These are phyloP conservation scores for Silurus asotus DNA, from an alignment of 2,113 vertebrate genomes.

Conservation along the genomic window DNA sequence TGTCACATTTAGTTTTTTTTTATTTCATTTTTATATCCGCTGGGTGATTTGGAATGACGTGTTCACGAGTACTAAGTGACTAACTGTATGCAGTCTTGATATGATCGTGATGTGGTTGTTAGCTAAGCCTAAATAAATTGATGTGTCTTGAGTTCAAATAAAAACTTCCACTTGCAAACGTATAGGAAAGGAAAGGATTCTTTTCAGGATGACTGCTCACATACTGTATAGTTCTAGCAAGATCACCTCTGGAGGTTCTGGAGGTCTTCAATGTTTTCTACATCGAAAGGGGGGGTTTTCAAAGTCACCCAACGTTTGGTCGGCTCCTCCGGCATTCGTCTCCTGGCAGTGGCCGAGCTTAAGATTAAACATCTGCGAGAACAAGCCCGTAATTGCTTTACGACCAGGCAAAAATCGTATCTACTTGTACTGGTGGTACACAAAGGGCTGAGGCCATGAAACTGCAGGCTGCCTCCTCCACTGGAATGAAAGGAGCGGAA, in stretches of 20 bases:
- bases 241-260: not conserved
- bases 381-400: conserved; percentile 87
- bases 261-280: not conserved
- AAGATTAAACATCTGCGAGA: conserved; percentile 81
- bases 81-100: not conserved
- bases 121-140: no score
- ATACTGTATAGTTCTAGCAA: not conserved
- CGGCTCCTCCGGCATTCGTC: conserved; percentile 4
- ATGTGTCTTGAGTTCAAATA: not conserved
- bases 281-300: not conserved
- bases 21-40: not conserved
- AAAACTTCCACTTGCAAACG: not conserved
- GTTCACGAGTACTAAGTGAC: not conserved
- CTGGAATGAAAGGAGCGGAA: conserved; percentile 75
- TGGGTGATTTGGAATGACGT: not conserved
- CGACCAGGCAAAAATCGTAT: conserved; percentile 81
- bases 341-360: conserved; percentile 62
- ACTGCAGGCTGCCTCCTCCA: conserved; percentile 81
- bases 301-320: conserved; percentile 1
- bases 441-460: conserved; percentile 77
- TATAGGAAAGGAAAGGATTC: not conserved
- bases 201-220: not conserved
- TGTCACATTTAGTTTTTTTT: conserved; percentile 21
- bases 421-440: conserved; percentile 83
- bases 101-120: not conserved